Base-by-base conservation (phyloP, 2,113 vertebrate species). In the Mobula birostris region DNA sequence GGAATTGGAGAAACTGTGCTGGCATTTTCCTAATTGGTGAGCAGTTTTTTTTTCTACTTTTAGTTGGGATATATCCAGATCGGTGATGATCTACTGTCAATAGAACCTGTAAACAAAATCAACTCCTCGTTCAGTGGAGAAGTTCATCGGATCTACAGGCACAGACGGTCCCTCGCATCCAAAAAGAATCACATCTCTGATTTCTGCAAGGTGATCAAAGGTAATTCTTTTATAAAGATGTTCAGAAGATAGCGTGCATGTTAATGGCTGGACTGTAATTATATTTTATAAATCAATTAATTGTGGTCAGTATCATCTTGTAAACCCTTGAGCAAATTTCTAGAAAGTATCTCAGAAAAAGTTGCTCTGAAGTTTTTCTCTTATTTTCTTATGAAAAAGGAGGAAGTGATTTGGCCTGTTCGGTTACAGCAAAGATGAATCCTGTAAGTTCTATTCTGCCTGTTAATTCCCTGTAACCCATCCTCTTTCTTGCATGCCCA, bases 31-130 rank as follows among this genome's bases (percentile, higher is more conserved):
- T 27, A 93, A 48, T 74, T 36, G 12, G 74, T 93, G 68, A 93
- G 68, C 66, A 93, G 7, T 56, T 11, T 92, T 87, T 19, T 63
- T 68, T 96, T 66, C 94, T 96, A 92, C 95, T 94, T 92, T 68
- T 96, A 99, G 99, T 97, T 97, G 92, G 99, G 98, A n/a, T 96
- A 98, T 77, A 97, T 99, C 95, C 97, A 98, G 72, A 96, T 97
- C 0, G 98, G 97, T 92, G 96, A 97, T 90, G 98, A 99, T 88
- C 97, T 96, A 88, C 95, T 99, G 95, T 96, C 98, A 63, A 98
- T 99, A 94, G 96, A 98, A 94, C 99, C 99, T 0, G 95, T 98
- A 95, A 97, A 96, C 63, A 94, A 94, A n/a, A 97, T 96, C 0
- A 95, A 95, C 66, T 95, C 95, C 40, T 97, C 97, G 0, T 98